Base-by-base conservation (phyloP, 2,113 vertebrate genomes). In the Gallinago undulata region DNA sequence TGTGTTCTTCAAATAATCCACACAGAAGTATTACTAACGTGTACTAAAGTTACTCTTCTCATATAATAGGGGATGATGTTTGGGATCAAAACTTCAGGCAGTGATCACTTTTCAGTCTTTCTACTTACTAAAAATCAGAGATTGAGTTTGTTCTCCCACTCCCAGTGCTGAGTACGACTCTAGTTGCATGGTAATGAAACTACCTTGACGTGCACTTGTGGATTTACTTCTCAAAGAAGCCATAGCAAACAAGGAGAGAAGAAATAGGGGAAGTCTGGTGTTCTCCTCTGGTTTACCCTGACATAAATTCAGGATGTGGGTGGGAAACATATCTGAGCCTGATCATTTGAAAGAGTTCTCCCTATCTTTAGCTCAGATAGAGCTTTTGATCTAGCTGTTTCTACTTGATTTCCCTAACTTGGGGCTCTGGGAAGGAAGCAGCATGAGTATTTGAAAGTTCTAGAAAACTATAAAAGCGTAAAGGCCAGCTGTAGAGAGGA, bases 181-280 rank as follows among this genome's bases (percentile, higher is more conserved):
- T 12, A 55, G 8, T 1, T 70, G 10, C 25, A 37, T 68, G 43
- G 62, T 83, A 94, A 83, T n/a, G 1, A 75, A 41, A 66, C 11
- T 33, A 70, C 2, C 16, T 8, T 45, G 28, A 51, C 7, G 23
- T 13, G 13, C 5, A 25, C 39, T 11, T 0, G 2, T 41, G 8
- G 27, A 45, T 60, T 78, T 79, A n/a, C 12, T 66, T 72, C 39
- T 66, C 22, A 56, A 51, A 43, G 17, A 83, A 68, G 16, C 2
- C 3, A 23, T 25, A 19, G 13, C 7, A 70, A 79, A 79, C 4
- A 59, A 76, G 11, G 13, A 57, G n/a, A 89, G 30, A 60, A 14
- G 6, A 69, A 74, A 30, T 7, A 62, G 28, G 9, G 3, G 2
- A 33, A 86, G 23, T 83, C 35, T 47, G 16, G 4, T 27, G 7